These are phyloP conservation scores for Caranx ignobilis DNA, from an alignment of 2,113 vertebrate genomes.

Conservation along the genomic window DNA sequence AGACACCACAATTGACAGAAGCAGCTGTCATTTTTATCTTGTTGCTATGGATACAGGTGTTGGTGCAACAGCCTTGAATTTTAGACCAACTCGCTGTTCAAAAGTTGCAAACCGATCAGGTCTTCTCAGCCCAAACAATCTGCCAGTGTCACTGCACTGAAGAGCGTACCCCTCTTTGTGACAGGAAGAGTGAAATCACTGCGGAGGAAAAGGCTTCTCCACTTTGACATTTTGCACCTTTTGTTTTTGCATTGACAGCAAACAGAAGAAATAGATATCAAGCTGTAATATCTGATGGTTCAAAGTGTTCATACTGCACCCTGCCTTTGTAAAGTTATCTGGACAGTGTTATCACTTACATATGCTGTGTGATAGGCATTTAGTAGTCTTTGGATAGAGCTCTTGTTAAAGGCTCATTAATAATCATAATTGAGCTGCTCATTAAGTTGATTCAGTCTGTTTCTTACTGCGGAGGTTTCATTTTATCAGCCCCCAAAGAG, in stretches of 20 bases:
- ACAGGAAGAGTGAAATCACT: neutral
- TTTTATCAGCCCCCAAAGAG: neutral
- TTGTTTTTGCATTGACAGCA: too few species aligned
- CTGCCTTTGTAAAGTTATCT: neutral
- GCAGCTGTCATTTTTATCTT: constrained; percentile 26
- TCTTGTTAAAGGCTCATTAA: neutral
- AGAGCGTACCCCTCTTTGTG: neutral
- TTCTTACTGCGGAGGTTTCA: neutral
- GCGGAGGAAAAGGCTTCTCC: neutral
- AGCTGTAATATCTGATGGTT: neutral
- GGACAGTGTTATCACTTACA: neutral
- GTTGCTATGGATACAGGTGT: constrained; percentile 44
- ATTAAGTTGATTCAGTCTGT: neutral
- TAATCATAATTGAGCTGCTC: neutral
- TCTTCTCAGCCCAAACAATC: constrained; percentile 6
- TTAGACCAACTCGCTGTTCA: neutral
- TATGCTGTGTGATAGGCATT: too few species aligned
- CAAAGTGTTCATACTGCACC: neutral
- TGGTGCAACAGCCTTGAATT: constrained; percentile 3
- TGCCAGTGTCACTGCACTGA: neutral
- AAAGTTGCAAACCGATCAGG: constrained; percentile 39
- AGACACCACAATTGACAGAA: constrained; percentile 14
- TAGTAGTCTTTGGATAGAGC: too few species aligned
- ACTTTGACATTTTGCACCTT: neutral
- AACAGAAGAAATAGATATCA: too few species aligned